These are phyloP conservation scores for Aleiodes testaceus DNA, from an alignment of 2,888 invertebrate genomes.

Conservation along the genomic window DNA sequence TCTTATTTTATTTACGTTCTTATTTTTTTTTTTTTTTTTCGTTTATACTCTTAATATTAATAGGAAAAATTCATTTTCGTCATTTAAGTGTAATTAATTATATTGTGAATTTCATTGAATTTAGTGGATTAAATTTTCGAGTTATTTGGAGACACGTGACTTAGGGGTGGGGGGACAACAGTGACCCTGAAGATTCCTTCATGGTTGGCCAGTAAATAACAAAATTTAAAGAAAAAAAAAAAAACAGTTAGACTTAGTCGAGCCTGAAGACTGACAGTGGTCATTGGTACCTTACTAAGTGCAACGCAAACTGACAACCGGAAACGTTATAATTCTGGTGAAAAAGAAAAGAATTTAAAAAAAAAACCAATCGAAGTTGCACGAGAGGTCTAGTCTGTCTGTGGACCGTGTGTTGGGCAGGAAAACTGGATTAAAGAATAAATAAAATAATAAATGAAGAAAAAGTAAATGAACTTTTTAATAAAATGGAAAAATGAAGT, in stretches of 20 bases:
- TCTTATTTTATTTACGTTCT: conserved; percentile 12
- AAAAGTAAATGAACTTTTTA: conserved; percentile 38
- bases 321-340: conserved; percentile 7
- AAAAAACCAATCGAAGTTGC: conserved; percentile 45
- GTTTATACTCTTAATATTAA: conserved; percentile 11
- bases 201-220: conserved; percentile 69
- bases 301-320: not conserved
- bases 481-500: conserved; percentile 56
- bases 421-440: conserved; percentile 38
- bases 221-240: conserved; percentile 34
- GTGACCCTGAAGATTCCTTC: conserved; percentile 57
- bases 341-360: conserved; percentile 16
- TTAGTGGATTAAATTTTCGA: not conserved
- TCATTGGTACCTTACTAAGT: conserved; percentile 43
- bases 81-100: conserved; percentile 9
- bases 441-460: conserved; percentile 43
- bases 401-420: conserved; percentile 27
- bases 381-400: conserved; percentile 63
- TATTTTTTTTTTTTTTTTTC: conserved; percentile 30
- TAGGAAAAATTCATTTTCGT: not conserved
- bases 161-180: conserved; percentile 45
- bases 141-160: conserved; percentile 57
- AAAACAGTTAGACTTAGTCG: conserved; percentile 64
- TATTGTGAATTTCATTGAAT: too few species aligned
- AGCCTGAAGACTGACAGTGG: conserved; percentile 58